Conservation (phyloP, 2,888 invertebrate species). For the Cremastinae sp. region DNA sequence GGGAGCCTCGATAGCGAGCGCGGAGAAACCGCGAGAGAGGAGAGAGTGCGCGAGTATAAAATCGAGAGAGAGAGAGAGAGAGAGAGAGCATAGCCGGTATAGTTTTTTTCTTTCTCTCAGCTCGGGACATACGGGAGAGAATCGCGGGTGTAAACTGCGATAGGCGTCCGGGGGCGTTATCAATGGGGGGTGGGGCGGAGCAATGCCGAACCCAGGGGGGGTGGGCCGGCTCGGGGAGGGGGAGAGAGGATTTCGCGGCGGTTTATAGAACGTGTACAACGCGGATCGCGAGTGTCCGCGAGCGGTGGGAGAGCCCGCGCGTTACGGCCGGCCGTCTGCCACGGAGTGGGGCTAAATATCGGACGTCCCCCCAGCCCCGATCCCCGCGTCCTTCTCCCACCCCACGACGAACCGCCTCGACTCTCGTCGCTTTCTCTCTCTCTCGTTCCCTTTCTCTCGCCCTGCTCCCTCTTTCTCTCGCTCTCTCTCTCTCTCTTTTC, state of each 20-base stretch:
- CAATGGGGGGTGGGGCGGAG: conserved; percentile 56
- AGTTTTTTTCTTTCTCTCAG: conserved; percentile 20
- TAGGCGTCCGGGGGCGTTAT: conserved; percentile 69
- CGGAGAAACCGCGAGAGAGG: no score
- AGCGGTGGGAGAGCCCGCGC: conserved; percentile 67
- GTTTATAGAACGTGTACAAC: conserved; percentile 47
- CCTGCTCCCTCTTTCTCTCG: no score
- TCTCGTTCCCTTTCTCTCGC: conserved; percentile 62
- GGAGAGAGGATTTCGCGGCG: conserved; percentile 75
- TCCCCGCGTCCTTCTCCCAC: conserved; percentile 43
- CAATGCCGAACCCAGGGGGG: conserved; percentile 46
- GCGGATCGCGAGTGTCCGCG: conserved; percentile 62
- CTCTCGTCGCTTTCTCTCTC: conserved; percentile 29
- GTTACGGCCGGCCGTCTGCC: conserved; percentile 63
- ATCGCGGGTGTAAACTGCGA: conserved; percentile 40
- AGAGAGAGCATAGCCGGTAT: no score
- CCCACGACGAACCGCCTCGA: conserved; percentile 57
- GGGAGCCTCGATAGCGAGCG: no score
- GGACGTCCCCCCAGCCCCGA: conserved; percentile 42
- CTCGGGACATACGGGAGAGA: conserved; percentile 12
- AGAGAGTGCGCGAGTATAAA: neutral
- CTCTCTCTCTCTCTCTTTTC: no score
- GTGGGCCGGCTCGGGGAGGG: conserved; percentile 54
- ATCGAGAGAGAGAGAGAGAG: no score
- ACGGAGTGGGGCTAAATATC: conserved; percentile 45